These are phyloP conservation scores for Grantiella picta DNA, from an alignment of 2,113 vertebrate species.

Conservation along the genomic window DNA sequence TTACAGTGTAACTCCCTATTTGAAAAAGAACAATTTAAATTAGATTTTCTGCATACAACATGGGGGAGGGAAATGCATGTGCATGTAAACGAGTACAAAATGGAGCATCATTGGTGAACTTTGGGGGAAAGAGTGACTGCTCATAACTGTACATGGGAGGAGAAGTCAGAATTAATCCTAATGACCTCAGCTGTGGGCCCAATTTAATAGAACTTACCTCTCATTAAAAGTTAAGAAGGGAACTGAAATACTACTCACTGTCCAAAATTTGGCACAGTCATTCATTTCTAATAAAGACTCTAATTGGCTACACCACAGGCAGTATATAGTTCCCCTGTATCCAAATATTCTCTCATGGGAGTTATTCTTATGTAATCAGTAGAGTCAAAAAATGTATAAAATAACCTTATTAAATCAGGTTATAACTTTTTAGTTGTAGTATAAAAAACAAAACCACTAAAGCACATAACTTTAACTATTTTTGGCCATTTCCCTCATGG, in stretches of 20 bases:
- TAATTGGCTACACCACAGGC: neutral
- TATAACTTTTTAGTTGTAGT: neutral
- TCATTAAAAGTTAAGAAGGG: slow-evolving; percentile 18
- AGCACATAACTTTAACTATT: neutral
- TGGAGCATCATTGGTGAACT: neutral
- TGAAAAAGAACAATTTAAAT: neutral
- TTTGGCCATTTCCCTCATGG: neutral
- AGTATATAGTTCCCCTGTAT: neutral
- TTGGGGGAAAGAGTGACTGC: neutral
- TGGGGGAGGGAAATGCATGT: neutral
- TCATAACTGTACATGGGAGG: neutral
- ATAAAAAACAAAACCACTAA: neutral
- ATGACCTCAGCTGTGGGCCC: neutral
- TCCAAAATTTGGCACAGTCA: slow-evolving; percentile 17
- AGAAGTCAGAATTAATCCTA: neutral
- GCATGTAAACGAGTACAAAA: neutral
- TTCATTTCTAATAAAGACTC: slow-evolving; percentile 11
- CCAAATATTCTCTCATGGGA: neutral
- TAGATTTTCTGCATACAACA: neutral
- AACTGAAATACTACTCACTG: slow-evolving; percentile 32
- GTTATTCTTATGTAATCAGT: neutral
- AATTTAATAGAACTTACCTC: slow-evolving; percentile 14
- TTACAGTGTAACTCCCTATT: neutral
- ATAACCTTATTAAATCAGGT: neutral
- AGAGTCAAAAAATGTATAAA: neutral